Conservation (phyloP, 2,888 invertebrate species). For the Volucella bombylans region DNA sequence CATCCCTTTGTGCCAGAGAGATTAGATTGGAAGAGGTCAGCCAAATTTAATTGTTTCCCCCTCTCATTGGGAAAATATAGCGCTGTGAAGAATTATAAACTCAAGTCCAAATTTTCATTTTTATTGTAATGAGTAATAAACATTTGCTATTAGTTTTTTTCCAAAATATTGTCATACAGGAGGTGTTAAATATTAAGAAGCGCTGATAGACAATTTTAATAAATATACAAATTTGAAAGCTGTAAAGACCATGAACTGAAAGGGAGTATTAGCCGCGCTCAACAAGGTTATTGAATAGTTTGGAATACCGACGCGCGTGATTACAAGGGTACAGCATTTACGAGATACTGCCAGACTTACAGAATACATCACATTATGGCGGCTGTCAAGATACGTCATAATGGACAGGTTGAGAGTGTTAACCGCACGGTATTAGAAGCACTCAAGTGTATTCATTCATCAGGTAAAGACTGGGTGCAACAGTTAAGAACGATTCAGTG, state of each 20-base stretch:
- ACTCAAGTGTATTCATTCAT: not conserved
- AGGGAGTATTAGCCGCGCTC: slow-evolving; percentile 7
- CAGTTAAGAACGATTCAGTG: too few species aligned
- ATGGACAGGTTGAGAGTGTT: slow-evolving; percentile 15
- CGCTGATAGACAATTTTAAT: slow-evolving; percentile 31
- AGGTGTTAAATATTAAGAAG: slow-evolving; percentile 2
- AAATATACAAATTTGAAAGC: slow-evolving; percentile 5
- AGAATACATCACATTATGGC: slow-evolving; percentile 12
- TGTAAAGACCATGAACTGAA: not conserved
- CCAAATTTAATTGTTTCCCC: too few species aligned
- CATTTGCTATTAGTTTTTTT: too few species aligned
- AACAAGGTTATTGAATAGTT: slow-evolving; percentile 29
- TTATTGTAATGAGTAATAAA: too few species aligned
- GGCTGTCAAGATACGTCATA: slow-evolving; percentile 1
- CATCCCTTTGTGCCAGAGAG: too few species aligned
- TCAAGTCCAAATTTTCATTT: too few species aligned
- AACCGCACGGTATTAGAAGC: slow-evolving; percentile 11
- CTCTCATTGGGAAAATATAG: too few species aligned
- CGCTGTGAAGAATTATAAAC: too few species aligned
- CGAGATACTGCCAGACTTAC: slow-evolving; percentile 10
- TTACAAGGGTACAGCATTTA: slow-evolving; percentile 21
- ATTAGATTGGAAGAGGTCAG: too few species aligned
- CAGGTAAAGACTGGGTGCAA: too few species aligned
- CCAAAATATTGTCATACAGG: too few species aligned
- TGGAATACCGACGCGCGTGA: slow-evolving; percentile 21